Conservation (phyloP, 2,888 invertebrate genomes). For the Himalopsyche anomala region DNA sequence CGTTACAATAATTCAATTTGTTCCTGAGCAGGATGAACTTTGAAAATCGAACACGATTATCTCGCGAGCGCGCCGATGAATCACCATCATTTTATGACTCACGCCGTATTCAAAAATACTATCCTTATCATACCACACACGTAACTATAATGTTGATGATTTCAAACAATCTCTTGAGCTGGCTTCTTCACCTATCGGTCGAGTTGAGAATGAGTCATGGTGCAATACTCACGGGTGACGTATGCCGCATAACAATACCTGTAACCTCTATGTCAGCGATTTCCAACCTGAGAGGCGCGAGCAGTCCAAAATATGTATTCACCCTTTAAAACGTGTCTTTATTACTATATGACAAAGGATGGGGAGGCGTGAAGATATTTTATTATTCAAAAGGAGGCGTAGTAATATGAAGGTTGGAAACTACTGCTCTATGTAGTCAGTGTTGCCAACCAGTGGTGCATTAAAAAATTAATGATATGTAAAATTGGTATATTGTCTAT, state of each 20-base stretch:
- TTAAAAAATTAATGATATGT: no score
- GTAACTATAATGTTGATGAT: conserved; percentile 1
- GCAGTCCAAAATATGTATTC: no score
- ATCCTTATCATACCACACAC: conserved; percentile 25
- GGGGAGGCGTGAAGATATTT: no score
- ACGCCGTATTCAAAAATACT: not conserved
- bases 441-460: no score
- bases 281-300: not conserved
- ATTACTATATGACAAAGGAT: no score
- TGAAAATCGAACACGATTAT: conserved; percentile 27
- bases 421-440: no score
- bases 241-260: not conserved
- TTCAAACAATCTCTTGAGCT: conserved; percentile 2
- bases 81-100: conserved; percentile 9
- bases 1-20: conserved; percentile 17
- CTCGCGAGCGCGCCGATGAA: not conserved
- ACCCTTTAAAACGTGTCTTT: no score
- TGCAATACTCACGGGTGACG: conserved; percentile 15
- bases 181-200: conserved; percentile 35
- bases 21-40: not conserved
- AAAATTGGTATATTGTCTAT: no score
- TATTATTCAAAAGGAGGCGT: no score
- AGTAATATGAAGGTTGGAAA: no score
- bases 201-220: conserved; percentile 27
- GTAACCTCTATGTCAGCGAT: not conserved